Base-by-base conservation (phyloP, 2,113 vertebrate genomes). In the Rhinopithecus roxellana region DNA sequence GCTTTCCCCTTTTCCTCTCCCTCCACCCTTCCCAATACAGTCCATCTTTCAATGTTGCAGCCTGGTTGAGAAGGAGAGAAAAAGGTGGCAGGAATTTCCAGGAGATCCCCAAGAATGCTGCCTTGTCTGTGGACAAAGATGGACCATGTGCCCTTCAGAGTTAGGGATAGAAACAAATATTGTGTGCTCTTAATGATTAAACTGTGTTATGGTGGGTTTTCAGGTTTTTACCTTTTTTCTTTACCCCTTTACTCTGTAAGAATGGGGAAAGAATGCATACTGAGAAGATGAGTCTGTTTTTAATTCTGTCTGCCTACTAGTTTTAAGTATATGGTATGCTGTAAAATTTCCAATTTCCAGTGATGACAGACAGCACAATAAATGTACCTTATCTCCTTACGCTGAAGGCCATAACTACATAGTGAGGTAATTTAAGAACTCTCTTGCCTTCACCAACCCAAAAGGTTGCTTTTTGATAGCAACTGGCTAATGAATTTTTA, bases 321-420 rank as follows among this genome's bases (percentile, higher is more conserved):
- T 98, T 98, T 98, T 98, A 97, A 98, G 95, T 99, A 98, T 98
- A 98, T 96, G 97, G 96, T 98, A 98, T 98, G 98, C 98, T 99
- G 98, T 99, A 99, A 98, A 98, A 97, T 98, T 98, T 98, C 98
- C 98, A 95, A 97, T 98, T 98, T 98, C 98, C 97, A 98, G 97
- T 98, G 98, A 98, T 98, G 98, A 98, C 98, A 99, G 99, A 99
- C 98, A 99, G 99, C 99, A 99, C 99, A 99, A 99, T 99, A 99
- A 98, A 99, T 98, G 98, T 98, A 99, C 98, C 98, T 99, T 98
- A 98, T 98, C 99, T 99, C 98, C 98, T 98, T 97, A 97, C 98
- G 94, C 98, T 98, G 98, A 99, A 99, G 98, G 98, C 98, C 98
- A 94, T 98, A 98, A 98, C 98, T 98, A 94, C 98, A 98, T 86